A percentile compares a stretch with the other conserved stretches of the same genome.
phyloP scores from a whole-genome alignment of 1,140 invertebrate genomes.

The Chrysoperla carnea region DNA sequence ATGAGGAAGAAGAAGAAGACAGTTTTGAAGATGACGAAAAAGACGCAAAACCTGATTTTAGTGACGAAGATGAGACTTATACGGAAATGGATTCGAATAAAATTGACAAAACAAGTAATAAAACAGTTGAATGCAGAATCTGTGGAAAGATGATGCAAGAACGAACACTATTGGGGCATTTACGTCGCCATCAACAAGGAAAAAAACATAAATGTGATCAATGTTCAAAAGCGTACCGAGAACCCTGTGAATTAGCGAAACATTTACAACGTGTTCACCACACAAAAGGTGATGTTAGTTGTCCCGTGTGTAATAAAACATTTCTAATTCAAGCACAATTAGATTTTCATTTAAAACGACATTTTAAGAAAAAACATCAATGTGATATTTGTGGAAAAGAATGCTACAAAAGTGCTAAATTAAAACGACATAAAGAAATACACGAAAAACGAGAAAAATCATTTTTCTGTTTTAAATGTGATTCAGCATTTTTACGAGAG shows the following conservation, averaged over 20 bases:
- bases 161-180: neutral
- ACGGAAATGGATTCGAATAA: neutral
- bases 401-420: constrained; percentile 1
- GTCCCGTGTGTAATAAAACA: neutral
- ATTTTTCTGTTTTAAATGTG: too few relatives aligned
- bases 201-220: neutral
- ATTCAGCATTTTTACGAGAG: too few relatives aligned
- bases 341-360: neutral
- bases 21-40: too few relatives aligned
- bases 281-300: neutral
- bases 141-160: neutral
- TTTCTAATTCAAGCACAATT: neutral
- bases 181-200: neutral
- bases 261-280: neutral
- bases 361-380: constrained; percentile 1
- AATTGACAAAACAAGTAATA: neutral
- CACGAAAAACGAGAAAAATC: too few relatives aligned
- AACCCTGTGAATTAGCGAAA: neutral
- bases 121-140: neutral
- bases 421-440: constrained; percentile 1
- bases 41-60: neutral
- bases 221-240: neutral
- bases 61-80: neutral
- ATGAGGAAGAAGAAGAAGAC: too few relatives aligned
- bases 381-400: constrained; percentile 5